Evolutionary conservation across 1,140 invertebrate genomes (phyloP), one percentile per base, ranked within the genome.

Genomic region (Helicoverpa zea): DNA sequence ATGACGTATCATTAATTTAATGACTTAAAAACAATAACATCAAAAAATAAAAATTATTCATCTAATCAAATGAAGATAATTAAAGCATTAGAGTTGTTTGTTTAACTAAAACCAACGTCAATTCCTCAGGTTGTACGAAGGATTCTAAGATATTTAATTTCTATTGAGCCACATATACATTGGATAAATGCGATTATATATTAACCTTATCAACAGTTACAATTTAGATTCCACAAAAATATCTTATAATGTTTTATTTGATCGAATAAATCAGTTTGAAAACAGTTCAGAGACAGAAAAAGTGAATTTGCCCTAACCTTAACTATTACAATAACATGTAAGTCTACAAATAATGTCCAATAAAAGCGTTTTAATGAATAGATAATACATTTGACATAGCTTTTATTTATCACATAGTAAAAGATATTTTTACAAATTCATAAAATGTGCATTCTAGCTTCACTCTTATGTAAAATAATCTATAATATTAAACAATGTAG

Each of bases 1-100:
- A 23, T 63, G 10, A 35, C 18, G 14, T 75, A 75, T 54, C 18
- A 63, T 63, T 43, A 49, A 70, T 51, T 68, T 30, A 52, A 54
- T 23, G 54, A 30, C 29, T 72, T 30, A 47, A 68, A 23, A 47
- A 47, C 9, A 61, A 61, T 18, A 49, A 70, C 12, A 58, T 70
- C 66, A 29, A 73, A 29, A 73, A 54, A 58, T 18, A 73, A 35
- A 35, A 72, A 54, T 72, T 7, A 30, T 51, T 70, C 66, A 70
- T 72, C 29, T 30, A 23, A 14, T 10, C 14, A 56, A 56, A 72
- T n/a, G 2, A 51, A 29, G 43, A 51, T 18, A 16, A 70, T 75
- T 75, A 75, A 75, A 75, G 73, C 73, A 59, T 73, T 59, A 29
- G 3, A 63, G 58, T 75, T 75, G 73, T 61, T 75, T 43, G 58